A percentile compares a stretch with the other conserved stretches of the same genome.
Conservation (phyloP, 2,888 invertebrate genomes). For the Blastobasis lacticolella region DNA sequence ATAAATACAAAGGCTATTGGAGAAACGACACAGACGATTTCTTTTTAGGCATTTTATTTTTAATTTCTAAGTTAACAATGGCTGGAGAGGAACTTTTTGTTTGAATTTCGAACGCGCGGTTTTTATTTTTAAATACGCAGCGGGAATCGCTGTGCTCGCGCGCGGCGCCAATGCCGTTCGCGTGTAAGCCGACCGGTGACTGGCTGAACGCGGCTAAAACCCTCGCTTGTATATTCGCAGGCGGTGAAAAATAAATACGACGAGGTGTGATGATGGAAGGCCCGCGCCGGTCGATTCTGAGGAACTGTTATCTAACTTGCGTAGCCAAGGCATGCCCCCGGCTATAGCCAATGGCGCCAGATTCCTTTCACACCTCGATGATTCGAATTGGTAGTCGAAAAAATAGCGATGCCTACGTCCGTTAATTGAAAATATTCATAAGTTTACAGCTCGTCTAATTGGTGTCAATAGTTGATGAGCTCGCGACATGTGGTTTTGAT, state of each 20-base stretch:
- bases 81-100: conserved; percentile 27
- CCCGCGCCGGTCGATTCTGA: conserved; percentile 39
- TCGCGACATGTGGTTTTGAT: no score
- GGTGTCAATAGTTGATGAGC: no score
- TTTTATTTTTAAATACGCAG: conserved; percentile 42
- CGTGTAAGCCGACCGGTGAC: conserved; percentile 59
- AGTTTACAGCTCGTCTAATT: not conserved
- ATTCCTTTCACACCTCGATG: conserved; percentile 13
- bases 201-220: conserved; percentile 53
- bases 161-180: conserved; percentile 48
- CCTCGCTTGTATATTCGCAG: conserved; percentile 62
- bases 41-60: conserved; percentile 43
- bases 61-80: conserved; percentile 8
- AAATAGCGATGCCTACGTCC: not conserved
- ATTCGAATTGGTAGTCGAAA: not conserved
- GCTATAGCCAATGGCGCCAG: conserved; percentile 13
- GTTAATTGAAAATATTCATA: conserved; percentile 1
- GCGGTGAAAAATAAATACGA: conserved; percentile 63
- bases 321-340: conserved; percentile 20
- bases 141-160: conserved; percentile 45
- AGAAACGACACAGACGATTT: conserved; percentile 31
- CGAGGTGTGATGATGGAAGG: conserved; percentile 60
- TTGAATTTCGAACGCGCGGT: conserved; percentile 31
- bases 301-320: conserved; percentile 52
- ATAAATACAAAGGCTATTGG: conserved; percentile 1